Base-by-base conservation (phyloP, 2,888 invertebrate genomes). In the Micoletzkya japonica region DNA sequence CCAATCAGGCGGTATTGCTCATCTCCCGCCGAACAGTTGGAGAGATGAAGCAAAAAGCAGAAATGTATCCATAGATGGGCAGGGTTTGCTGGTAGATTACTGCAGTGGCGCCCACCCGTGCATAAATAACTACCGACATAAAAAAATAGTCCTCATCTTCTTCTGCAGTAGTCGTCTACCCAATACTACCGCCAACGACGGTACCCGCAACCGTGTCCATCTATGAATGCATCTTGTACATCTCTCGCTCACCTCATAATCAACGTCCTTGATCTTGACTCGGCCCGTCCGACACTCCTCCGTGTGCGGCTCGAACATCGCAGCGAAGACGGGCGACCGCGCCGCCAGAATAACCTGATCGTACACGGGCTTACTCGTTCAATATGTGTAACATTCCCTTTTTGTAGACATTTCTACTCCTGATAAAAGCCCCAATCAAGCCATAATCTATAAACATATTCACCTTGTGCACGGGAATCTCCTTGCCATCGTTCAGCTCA, bases 271-370 rank as follows among this genome's bases (percentile, higher is more conserved):
- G 7, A 80, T 63, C 1, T 64, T 36, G 1, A 80, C 80, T 4
- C 73, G 61, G n/a, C 72, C 73, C 34, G 67, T 78, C 67, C 77
- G 72, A 4, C 77, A 52, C 71, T 82, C 82, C 32, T 78, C 79
- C 1, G 82, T 82, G 69, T 82, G 80, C 4, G 79, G 76, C 64
- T 82, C 81, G 32, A 82, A 76, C 82, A 82, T 81, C 6, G 81
- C 82, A 10, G 78, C 76, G 60, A 82, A 82, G 14, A 79, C 77
- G 2, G 78, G 78, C 17, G 82, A 82, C 0, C 82, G 73, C 26
- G 81, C 78, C 1, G 81, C 72, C 4, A 82, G 63, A 10, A 82
- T 74, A 10, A 74, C 72, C 73, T 71, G 7, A 32, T 44, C n/a
- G 57, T 28, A n/a, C n/a, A n/a, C n/a, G n/a, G n/a, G n/a, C n/a